These are phyloP conservation scores for Neosalanx taihuensis DNA, from an alignment of 2,797 vertebrate species.

Conservation along the genomic window DNA sequence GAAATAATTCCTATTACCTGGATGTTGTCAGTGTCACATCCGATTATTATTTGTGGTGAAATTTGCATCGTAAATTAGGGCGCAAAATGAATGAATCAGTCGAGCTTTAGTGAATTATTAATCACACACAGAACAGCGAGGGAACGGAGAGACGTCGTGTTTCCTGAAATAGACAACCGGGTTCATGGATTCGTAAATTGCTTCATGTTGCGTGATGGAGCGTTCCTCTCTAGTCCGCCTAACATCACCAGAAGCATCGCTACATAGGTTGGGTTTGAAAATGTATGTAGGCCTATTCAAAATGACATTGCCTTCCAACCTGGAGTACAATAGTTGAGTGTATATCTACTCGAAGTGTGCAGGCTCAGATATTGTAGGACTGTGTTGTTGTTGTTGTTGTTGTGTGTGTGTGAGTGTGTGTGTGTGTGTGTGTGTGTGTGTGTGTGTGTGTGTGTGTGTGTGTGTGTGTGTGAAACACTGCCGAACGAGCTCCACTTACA, in stretches of 20 bases:
- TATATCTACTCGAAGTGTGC: too few relatives aligned
- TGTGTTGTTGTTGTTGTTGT: too few relatives aligned
- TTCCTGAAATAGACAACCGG: conserved; percentile 13
- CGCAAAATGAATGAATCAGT: conserved; percentile 50
- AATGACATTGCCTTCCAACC: not conserved
- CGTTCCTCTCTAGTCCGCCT: too few relatives aligned
- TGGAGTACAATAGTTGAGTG: not conserved
- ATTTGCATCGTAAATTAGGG: conserved; percentile 50
- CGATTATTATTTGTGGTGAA: conserved; percentile 16
- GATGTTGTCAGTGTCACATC: conserved; percentile 38
- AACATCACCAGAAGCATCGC: too few relatives aligned
- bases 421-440: not conserved
- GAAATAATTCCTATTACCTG: conserved; percentile 8
- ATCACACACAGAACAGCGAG: conserved; percentile 38
- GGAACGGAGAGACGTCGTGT: not conserved
- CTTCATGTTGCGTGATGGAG: not conserved
- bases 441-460: not conserved
- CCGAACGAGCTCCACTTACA: conserved; percentile 37
- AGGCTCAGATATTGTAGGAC: too few relatives aligned
- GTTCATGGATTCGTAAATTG: conserved; percentile 51
- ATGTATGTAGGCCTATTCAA: too few relatives aligned
- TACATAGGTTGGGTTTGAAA: too few relatives aligned
- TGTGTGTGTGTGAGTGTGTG: not conserved
- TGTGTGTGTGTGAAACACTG: conserved; percentile 1
- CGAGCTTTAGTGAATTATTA: conserved; percentile 59